Evolutionary conservation across 2,797 vertebrate genomes (phyloP).

Genomic region (Hippopotamyrus pictus): DNA sequence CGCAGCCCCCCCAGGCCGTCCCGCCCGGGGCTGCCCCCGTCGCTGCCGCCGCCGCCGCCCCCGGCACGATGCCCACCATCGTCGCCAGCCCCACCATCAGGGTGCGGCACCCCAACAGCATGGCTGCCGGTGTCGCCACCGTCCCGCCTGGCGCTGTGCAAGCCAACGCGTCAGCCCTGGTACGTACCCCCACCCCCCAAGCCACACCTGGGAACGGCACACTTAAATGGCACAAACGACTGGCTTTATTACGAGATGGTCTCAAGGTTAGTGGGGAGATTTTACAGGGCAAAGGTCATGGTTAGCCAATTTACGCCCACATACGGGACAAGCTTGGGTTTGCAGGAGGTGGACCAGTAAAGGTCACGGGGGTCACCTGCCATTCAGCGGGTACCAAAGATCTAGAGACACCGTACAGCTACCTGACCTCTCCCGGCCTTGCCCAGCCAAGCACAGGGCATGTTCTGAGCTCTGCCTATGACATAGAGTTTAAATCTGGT

Average conservation of each 20-base stretch:
- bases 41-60: slow-evolving; percentile 40
- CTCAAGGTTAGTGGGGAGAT: background rate
- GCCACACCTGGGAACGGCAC: background rate
- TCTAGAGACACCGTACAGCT: background rate
- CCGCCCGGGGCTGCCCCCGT: slow-evolving; percentile 48
- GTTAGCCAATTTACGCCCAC: background rate
- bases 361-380: background rate
- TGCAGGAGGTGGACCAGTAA: background rate
- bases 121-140: slow-evolving; percentile 57
- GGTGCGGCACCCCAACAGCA: slow-evolving; percentile 70
- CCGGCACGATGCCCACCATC: slow-evolving; percentile 50
- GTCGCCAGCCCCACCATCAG: slow-evolving; percentile 61
- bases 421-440: background rate
- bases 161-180: slow-evolving; percentile 66
- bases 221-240: background rate
- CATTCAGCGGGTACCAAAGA: background rate
- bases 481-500: background rate
- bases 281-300: background rate
- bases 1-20: slow-evolving; percentile 62
- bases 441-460: background rate
- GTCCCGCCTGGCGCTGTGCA: slow-evolving; percentile 56
- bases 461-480: background rate
- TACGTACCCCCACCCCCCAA: slow-evolving; percentile 47
- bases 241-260: background rate
- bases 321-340: background rate